Conservation (phyloP, 2,797 vertebrate species). For the Poecilia wingei region DNA sequence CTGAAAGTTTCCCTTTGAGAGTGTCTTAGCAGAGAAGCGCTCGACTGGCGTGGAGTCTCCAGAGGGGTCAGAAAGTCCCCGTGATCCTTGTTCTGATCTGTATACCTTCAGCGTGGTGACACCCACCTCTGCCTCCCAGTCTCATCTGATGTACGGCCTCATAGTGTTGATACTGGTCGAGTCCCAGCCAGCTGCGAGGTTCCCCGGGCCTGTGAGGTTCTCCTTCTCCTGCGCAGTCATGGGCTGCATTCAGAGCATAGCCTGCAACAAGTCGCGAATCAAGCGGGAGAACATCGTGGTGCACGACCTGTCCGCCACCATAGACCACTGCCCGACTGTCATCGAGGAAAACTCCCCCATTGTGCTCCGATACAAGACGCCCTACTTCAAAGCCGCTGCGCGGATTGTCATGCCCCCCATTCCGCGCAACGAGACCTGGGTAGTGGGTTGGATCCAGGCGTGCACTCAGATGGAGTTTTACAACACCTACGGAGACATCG, state of each 20-base stretch:
- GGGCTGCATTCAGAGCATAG: conserved; percentile 97
- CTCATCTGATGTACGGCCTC: conserved; percentile 62
- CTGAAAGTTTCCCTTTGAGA: not conserved
- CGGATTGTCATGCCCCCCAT: conserved; percentile 95
- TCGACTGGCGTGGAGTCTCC: conserved; percentile 21
- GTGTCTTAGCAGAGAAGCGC: not conserved
- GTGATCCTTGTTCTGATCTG: not conserved
- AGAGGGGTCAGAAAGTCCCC: conserved; percentile 1
- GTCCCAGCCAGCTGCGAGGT: conserved; percentile 56
- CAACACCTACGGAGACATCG: conserved; percentile 96
- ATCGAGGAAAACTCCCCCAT: conserved; percentile 97
- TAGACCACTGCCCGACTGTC: conserved; percentile 92
- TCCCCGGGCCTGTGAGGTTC: conserved; percentile 59
- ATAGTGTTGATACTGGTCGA: conserved; percentile 61
- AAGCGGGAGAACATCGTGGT: conserved; percentile 95
- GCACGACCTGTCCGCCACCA: conserved; percentile 93
- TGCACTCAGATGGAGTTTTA: conserved; percentile 99
- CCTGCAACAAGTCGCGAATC: conserved; percentile 95
- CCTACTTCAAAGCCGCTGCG: conserved; percentile 96
- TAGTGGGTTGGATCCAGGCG: conserved; percentile 98
- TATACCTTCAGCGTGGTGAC: conserved; percentile 52
- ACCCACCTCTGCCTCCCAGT: conserved; percentile 61
- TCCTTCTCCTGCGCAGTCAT: conserved; percentile 78
- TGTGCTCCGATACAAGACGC: conserved; percentile 96
- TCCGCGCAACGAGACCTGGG: conserved; percentile 94